A percentile compares a stretch with the other conserved stretches of the same genome.
These are phyloP conservation scores for Sylvia borin DNA, from an alignment of 2,797 vertebrate species.

Conservation along the genomic window DNA sequence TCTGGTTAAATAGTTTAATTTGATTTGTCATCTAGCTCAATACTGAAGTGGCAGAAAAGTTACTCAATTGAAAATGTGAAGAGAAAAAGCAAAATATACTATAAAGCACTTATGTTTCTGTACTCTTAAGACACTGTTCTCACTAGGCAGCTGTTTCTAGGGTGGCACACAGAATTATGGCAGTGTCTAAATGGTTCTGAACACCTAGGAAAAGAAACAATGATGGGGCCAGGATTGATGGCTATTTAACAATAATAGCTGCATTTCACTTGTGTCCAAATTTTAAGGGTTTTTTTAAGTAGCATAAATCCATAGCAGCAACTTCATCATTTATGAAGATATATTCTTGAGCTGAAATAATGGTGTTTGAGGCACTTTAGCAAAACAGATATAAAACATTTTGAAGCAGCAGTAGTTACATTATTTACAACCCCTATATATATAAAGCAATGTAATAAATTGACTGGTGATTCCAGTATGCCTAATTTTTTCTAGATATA, in stretches of 20 bases:
- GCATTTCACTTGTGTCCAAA: neutral
- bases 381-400: neutral
- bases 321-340: neutral
- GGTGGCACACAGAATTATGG: neutral
- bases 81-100: neutral
- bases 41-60: neutral
- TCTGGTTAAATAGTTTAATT: neutral
- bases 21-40: neutral
- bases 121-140: neutral
- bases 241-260: neutral
- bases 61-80: neutral
- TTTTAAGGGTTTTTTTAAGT: neutral
- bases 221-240: neutral
- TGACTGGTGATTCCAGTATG: neutral
- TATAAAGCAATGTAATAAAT: neutral
- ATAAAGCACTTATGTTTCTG: neutral
- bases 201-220: neutral
- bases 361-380: neutral
- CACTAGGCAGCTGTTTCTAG: neutral
- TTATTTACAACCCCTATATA: neutral
- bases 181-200: neutral
- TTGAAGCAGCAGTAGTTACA: neutral
- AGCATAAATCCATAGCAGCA: neutral
- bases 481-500: neutral
- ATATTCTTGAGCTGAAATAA: neutral